Evolutionary conservation across 2,113 vertebrate species (phyloP), one percentile per base, ranked within the genome.

Genomic region (Thinocorus orbignyianus): DNA sequence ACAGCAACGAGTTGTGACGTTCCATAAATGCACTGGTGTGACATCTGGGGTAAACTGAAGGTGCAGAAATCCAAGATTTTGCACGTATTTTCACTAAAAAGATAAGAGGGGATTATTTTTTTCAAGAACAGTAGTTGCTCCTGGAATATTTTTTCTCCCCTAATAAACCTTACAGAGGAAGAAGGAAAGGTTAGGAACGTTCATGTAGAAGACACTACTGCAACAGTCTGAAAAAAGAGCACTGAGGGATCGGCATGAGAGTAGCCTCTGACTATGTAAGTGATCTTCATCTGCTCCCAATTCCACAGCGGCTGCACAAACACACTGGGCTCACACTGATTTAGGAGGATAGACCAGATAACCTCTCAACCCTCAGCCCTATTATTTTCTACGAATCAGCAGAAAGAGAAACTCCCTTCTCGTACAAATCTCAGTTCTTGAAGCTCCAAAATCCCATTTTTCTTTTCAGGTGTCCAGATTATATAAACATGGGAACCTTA

Each of bases 401-500:
- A 93, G 88, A 92, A 94, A 88, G 66, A 95, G 46, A 95, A 95
- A 93, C 91, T 93, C 90, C 92, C 82, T 92, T 82, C 85, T 93
- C 55, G 31, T 72, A 57, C 58, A 90, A 90, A 90, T 88, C 86
- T 93, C 41, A 2, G 54, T 88, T 95, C 60, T 54, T 48, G 82
- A 96, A 64, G 72, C 35, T 94, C 84, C 58, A 83, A 92, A 70
- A 4, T 61, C 73, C 55, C 81, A 91, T 92, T 94, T 94, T 91
- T 96, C 92, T 88, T 94, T 84, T 68, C 72, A 95, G 93, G 92
- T 93, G 88, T 90, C 90, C 52, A 49, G 87, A 61, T 92, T 76
- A 76, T 55, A 86, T 86, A 97, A 94, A 96, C 93, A 93, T 33
- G 37, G 33, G 57, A 91, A 76, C 91, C 91, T 97, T 97, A 93